A percentile compares a stretch with the other conserved stretches of the same genome.
Conservation (phyloP, 1,140 invertebrate genomes). For the Caenorhabditis latens region DNA sequence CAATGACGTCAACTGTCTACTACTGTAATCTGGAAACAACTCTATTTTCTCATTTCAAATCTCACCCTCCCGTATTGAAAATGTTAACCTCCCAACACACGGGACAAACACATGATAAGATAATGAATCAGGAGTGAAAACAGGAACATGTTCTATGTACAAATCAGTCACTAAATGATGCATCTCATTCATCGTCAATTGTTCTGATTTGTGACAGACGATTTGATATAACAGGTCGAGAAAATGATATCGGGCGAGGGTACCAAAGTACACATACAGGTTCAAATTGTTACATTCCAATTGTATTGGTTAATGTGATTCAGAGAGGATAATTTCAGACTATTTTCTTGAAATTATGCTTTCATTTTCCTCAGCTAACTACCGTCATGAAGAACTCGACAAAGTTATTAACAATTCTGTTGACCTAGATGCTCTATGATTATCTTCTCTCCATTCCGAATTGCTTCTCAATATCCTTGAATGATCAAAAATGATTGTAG, state of each 20-base stretch:
- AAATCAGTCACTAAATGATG: conserved; percentile 3
- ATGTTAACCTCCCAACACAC: neutral
- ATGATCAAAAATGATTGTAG: neutral
- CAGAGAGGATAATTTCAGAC: too few species aligned
- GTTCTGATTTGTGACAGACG: conserved; percentile 44
- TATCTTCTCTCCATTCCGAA: neutral
- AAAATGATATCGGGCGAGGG: neutral
- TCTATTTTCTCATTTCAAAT: neutral
- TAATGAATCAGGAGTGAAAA: conserved; percentile 8
- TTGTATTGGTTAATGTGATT: neutral
- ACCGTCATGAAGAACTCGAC: too few species aligned
- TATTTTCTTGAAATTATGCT: neutral
- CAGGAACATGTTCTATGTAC: conserved; percentile 34
- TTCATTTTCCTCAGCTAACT: neutral
- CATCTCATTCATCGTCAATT: neutral
- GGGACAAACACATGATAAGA: conserved; percentile 35
- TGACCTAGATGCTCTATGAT: neutral
- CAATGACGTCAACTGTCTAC: neutral
- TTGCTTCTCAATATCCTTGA: neutral
- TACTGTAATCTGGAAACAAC: neutral
- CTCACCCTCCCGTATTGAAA: neutral
- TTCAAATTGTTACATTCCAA: conserved; percentile 8
- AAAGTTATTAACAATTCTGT: neutral
- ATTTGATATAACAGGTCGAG: conserved; percentile 18
- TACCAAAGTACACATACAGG: conserved; percentile 12